Evolutionary conservation across 1,140 invertebrate genomes (phyloP), one percentile per base, ranked within the genome.

Genomic region (Paralvinella palmiformis): DNA sequence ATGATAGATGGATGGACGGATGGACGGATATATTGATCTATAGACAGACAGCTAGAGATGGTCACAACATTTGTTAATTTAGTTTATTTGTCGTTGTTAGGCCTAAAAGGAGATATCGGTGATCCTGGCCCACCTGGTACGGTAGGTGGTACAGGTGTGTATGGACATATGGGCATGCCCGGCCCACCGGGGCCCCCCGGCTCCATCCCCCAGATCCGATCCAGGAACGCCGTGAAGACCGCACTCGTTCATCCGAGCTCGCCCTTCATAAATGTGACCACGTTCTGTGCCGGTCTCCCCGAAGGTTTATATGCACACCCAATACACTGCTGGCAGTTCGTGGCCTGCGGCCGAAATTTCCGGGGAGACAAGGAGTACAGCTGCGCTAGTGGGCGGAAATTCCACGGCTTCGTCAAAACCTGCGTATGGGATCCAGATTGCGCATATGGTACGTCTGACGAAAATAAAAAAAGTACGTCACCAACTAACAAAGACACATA

Each of bases 261-360:
- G 13, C 10, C 22, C 10, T 22, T 27, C 22, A 13, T 27, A 17
- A 53, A 15, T 57, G 55, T 52, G 24, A 29, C 29, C 27, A 32
- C 55, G 20, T 57, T 57, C 55, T 57, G 55, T 33, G 29, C 27
- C 2, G 27, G 29, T 10, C 6, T 20, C 7, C 24, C 27, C 10
- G 33, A 24, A 4, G 55, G 55, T 5, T 31, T 57, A 20, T 57
- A 32, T 1, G 29, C 29, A 7, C 55, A 57, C 27, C 55, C 55
- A 3, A 24, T 57, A 2, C 55, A 57, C 55, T 57, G 55, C 55
- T 57, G 55, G 55, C 55, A 57, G 55, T 57, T 57, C 33, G 55
- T 57, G 27, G 22, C 55, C 27, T 57, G 55, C 33, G 55, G 55
- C 13, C 22, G 13, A 2, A 20, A 24, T 7, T 57, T 32, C 33